Evolutionary conservation across 1,140 invertebrate species (phyloP).

Genomic region (Zaprionus inermis): DNA sequence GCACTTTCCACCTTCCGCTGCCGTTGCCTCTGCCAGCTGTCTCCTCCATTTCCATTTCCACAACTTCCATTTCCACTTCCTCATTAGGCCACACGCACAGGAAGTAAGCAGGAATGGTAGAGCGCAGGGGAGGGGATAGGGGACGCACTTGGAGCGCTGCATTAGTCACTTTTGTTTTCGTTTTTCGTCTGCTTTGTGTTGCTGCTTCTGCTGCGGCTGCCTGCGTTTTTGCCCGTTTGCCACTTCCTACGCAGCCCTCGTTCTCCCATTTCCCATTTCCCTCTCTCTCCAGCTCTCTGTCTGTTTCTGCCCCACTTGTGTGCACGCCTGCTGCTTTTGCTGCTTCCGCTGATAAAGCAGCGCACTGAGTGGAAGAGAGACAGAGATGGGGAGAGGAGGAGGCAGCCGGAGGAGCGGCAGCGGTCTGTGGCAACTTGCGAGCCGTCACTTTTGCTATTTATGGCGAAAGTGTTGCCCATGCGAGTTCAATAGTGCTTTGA

Average conservation of each 20-base stretch:
- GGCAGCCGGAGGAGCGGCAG: not conserved
- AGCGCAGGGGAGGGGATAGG: not conserved
- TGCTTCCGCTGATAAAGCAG: conserved; percentile 52
- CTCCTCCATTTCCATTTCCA: conserved; percentile 53
- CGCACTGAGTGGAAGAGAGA: not conserved
- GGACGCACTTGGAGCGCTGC: conserved; percentile 53
- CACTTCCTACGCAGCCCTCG: conserved; percentile 23
- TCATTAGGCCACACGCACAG: conserved; percentile 76
- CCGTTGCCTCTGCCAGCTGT: conserved; percentile 9
- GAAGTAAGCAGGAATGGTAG: conserved; percentile 64
- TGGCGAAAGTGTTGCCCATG: conserved; percentile 74
- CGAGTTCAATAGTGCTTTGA: conserved; percentile 81
- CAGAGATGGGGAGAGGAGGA: not conserved
- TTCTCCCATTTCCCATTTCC: not conserved
- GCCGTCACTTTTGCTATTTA: conserved; percentile 70
- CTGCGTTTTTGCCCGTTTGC: conserved; percentile 10
- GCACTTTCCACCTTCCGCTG: conserved; percentile 23
- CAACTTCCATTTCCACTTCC: conserved; percentile 60
- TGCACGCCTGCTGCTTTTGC: conserved; percentile 11
- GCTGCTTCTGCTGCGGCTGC: not conserved
- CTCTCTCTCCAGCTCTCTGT: not conserved
- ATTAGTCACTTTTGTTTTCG: conserved; percentile 81
- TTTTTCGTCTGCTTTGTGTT: conserved; percentile 35
- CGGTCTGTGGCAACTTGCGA: conserved; percentile 6
- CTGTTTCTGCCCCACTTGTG: conserved; percentile 7